Conservation (phyloP, 2,113 vertebrate genomes). For the Kryptolebias marmoratus region DNA sequence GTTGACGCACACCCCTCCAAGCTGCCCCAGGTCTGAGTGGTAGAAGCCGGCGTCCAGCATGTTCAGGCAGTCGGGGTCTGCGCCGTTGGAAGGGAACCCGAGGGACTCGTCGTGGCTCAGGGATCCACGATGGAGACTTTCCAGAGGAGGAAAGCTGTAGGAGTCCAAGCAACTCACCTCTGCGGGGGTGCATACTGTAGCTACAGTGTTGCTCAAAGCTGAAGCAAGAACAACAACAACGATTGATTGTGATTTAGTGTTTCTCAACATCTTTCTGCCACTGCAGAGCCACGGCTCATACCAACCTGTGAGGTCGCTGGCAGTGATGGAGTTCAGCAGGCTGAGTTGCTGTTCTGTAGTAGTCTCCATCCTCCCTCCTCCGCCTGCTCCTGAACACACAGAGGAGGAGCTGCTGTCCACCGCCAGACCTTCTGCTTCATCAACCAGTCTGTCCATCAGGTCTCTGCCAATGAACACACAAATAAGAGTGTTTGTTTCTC, state of each 20-base stretch:
- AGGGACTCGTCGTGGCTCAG: slow-evolving; percentile 91
- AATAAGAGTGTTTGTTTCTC: not conserved
- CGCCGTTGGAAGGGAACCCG: slow-evolving; percentile 87
- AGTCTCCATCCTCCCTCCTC: slow-evolving; percentile 84
- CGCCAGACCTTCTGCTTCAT: slow-evolving; percentile 92
- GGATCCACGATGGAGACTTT: slow-evolving; percentile 87
- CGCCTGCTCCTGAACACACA: slow-evolving; percentile 83
- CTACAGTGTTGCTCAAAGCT: slow-evolving; percentile 93
- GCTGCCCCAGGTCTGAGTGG: slow-evolving; percentile 88
- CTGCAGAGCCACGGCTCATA: not conserved
- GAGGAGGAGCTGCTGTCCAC: slow-evolving; percentile 88
- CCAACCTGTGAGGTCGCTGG: slow-evolving; percentile 94
- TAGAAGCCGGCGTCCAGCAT: slow-evolving; percentile 98
- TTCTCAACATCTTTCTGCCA: not conserved
- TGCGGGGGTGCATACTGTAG: slow-evolving; percentile 87
- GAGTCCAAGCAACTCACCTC: slow-evolving; percentile 91
- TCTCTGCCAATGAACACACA: slow-evolving; percentile 78
- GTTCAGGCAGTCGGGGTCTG: slow-evolving; percentile 93
- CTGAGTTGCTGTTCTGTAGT: slow-evolving; percentile 91
- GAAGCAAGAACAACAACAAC: slow-evolving; percentile 19
- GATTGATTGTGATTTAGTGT: no score
- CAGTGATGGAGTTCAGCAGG: slow-evolving; percentile 94
- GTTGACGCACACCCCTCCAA: slow-evolving; percentile 84
- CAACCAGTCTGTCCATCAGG: slow-evolving; percentile 97
- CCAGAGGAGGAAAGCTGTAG: slow-evolving; percentile 86